phyloP scores from a whole-genome alignment of 2,888 invertebrate species.

The Athalia circularis region DNA sequence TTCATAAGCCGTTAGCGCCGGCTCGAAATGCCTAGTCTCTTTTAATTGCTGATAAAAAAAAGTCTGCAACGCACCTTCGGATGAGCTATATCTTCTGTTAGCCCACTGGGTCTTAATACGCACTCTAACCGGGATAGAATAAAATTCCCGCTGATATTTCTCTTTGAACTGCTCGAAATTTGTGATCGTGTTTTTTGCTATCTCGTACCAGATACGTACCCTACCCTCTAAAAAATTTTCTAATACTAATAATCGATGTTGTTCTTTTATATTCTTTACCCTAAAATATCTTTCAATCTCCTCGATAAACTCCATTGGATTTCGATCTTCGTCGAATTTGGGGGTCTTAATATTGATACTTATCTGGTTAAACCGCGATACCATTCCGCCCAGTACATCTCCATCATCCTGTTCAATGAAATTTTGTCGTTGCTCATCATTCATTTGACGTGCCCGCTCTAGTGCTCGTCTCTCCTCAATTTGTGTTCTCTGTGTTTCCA shows the following conservation, averaged over 20 bases:
- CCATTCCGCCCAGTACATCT: constrained; percentile 40
- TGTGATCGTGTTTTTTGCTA: background rate
- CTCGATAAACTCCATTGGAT: constrained; percentile 43
- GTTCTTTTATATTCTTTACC: constrained; percentile 9
- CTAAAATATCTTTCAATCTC: constrained; percentile 39
- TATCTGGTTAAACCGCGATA: constrained; percentile 45
- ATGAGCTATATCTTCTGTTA: constrained; percentile 2
- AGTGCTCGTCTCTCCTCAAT: constrained; percentile 1
- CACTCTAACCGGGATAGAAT: constrained; percentile 46
- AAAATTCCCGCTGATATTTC: constrained; percentile 41
- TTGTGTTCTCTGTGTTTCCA: background rate
- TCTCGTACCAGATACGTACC: constrained; percentile 42
- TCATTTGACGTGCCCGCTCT: background rate
- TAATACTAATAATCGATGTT: constrained; percentile 16
- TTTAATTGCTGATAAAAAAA: constrained; percentile 43
- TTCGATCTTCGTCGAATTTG: constrained; percentile 30
- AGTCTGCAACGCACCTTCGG: constrained; percentile 38
- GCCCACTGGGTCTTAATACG: constrained; percentile 45
- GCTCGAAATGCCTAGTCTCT: constrained; percentile 44
- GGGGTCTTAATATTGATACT: constrained; percentile 41
- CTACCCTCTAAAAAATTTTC: constrained; percentile 43
- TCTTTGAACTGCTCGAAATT: constrained; percentile 41
- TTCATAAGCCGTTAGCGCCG: constrained; percentile 37
- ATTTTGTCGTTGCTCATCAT: background rate
- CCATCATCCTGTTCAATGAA: background rate